Evolutionary conservation across 2,113 vertebrate species (phyloP).

Genomic region (Festucalex cinctus): DNA sequence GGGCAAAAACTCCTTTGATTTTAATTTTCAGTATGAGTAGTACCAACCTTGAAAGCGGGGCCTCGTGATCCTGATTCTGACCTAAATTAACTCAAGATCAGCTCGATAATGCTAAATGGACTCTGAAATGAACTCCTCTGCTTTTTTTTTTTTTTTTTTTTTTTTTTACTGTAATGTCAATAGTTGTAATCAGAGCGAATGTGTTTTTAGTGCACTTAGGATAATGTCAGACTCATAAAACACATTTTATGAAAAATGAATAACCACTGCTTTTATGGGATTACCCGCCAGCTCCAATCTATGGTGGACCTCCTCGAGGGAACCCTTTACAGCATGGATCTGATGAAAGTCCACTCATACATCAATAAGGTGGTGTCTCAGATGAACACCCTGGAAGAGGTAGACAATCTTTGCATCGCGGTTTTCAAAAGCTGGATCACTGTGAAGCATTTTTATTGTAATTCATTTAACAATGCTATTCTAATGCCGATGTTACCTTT

Average conservation of each 20-base stretch:
- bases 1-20: too few relatives aligned
- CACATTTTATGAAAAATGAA: slow-evolving; percentile 27
- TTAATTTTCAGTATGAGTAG: too few relatives aligned
- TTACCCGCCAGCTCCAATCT: slow-evolving; percentile 82
- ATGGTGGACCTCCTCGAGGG: slow-evolving; percentile 95
- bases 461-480: background rate
- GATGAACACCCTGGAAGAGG: slow-evolving; percentile 95
- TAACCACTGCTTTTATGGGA: slow-evolving; percentile 34
- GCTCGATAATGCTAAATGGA: slow-evolving; percentile 1
- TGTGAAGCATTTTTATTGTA: background rate
- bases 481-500: slow-evolving; percentile 3
- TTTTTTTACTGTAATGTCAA: slow-evolving; percentile 24
- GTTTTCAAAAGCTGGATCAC: background rate
- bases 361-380: slow-evolving; percentile 88
- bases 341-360: slow-evolving; percentile 95
- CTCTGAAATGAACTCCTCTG: slow-evolving; percentile 2
- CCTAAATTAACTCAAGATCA: slow-evolving; percentile 10
- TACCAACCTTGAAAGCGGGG: too few relatives aligned
- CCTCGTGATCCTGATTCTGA: too few relatives aligned
- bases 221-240: slow-evolving; percentile 7
- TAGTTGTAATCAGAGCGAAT: slow-evolving; percentile 21
- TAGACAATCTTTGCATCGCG: slow-evolving; percentile 44
- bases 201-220: slow-evolving; percentile 16
- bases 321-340: slow-evolving; percentile 91
- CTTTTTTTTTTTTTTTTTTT: too few relatives aligned